phyloP scores from a whole-genome alignment of 1,140 invertebrate genomes.

The Branchinecta lindahli region DNA sequence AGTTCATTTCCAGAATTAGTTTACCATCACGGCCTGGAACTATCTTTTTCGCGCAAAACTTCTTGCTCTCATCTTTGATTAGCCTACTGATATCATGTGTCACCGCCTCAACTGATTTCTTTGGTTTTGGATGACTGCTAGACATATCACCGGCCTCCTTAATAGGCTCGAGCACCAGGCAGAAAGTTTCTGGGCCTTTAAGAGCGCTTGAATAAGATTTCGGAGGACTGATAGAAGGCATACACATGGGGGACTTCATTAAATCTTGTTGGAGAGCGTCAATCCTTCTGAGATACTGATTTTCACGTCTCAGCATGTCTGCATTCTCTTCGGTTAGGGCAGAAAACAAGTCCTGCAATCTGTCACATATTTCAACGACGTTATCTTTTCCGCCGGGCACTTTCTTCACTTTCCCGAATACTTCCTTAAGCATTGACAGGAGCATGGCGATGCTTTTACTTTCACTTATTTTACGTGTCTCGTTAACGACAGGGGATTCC shows the following conservation, averaged over 20 bases:
- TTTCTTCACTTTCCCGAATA: too few species aligned
- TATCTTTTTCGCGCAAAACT: background rate
- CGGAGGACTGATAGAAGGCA: background rate
- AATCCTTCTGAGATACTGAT: background rate
- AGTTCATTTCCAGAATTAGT: slow-evolving; percentile 1
- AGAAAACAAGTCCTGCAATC: too few species aligned
- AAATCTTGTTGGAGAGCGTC: background rate
- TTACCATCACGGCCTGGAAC: background rate
- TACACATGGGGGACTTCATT: background rate
- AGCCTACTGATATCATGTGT: background rate
- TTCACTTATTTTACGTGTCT: too few species aligned
- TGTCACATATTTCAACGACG: too few species aligned
- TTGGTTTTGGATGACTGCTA: background rate
- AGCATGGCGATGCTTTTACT: too few species aligned
- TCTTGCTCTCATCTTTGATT: background rate
- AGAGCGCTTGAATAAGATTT: slow-evolving; percentile 2
- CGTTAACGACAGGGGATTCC: too few species aligned
- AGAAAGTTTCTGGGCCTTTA: background rate
- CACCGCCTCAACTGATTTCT: background rate
- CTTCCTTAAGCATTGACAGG: too few species aligned
- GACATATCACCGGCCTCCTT: background rate
- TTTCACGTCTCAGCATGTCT: background rate
- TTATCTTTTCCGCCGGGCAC: too few species aligned
- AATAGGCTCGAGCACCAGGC: background rate
- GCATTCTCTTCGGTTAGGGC: background rate